Percentiles rank a stretch among this genome's conserved stretches.
These are phyloP conservation scores for Calidris pygmaea DNA, from an alignment of 2,113 vertebrate genomes.

Conservation along the genomic window DNA sequence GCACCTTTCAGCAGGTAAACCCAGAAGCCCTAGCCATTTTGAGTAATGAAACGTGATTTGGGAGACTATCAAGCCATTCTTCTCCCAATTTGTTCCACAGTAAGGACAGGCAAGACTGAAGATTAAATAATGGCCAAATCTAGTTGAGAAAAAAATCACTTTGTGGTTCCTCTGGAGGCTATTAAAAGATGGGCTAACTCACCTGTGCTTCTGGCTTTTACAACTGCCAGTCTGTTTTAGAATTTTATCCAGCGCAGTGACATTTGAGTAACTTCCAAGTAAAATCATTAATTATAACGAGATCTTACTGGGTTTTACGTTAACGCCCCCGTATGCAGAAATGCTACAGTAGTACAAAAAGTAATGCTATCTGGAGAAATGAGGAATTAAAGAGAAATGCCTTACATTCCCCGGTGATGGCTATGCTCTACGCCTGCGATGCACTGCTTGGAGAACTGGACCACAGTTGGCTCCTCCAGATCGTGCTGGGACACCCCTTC, in stretches of 20 bases:
- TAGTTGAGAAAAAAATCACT: background rate
- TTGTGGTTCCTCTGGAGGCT: background rate
- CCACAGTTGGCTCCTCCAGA: background rate
- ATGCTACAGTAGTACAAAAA: background rate
- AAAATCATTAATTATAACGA: background rate
- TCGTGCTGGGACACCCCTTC: fast-evolving
- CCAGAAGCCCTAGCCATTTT: background rate
- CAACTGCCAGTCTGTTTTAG: background rate
- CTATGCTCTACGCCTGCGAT: background rate
- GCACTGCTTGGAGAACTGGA: background rate
- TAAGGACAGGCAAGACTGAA: background rate
- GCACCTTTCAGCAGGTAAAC: background rate
- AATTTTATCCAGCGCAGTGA: fast-evolving
- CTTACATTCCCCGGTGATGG: background rate
- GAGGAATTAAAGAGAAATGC: background rate
- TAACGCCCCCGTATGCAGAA: fast-evolving
- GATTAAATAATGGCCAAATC: background rate
- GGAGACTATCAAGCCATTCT: background rate
- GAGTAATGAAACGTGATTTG: background rate
- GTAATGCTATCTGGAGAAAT: background rate
- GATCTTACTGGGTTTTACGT: background rate
- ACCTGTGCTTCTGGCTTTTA: background rate
- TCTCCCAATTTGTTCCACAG: background rate
- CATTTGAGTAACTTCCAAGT: background rate
- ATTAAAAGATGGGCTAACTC: background rate